Conservation (phyloP, 2,113 vertebrate species). For the Dipodomys spectabilis region DNA sequence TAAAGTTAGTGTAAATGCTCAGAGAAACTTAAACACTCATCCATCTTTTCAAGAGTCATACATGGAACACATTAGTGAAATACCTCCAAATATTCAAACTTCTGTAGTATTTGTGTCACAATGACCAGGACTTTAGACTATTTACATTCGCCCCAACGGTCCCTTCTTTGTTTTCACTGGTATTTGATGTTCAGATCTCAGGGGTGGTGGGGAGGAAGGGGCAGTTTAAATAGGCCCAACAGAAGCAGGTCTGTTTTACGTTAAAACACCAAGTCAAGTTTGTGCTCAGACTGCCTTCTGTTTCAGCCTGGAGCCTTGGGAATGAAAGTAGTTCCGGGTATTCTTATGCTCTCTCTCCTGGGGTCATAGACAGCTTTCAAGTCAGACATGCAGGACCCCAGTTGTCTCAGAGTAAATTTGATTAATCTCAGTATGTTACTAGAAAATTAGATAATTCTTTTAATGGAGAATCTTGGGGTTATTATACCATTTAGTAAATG, state of each 20-base stretch:
- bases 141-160: slow-evolving; percentile 32
- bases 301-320: background rate
- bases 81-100: slow-evolving; percentile 30
- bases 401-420: slow-evolving; percentile 25
- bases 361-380: background rate
- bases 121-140: slow-evolving; percentile 11
- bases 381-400: slow-evolving; percentile 2
- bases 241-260: slow-evolving; percentile 53
- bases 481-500: slow-evolving; percentile 18
- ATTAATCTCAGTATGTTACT: slow-evolving; percentile 43
- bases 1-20: slow-evolving; percentile 11
- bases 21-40: background rate
- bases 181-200: slow-evolving; percentile 67
- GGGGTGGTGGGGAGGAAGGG: background rate
- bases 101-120: background rate
- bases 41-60: background rate
- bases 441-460: slow-evolving; percentile 49
- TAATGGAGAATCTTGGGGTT: slow-evolving; percentile 41
- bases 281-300: slow-evolving; percentile 55
- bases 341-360: slow-evolving; percentile 19
- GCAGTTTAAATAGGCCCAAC: slow-evolving; percentile 48
- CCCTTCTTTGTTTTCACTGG: background rate
- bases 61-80: slow-evolving; percentile 9
- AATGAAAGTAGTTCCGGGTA: slow-evolving; percentile 49
- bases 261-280: slow-evolving; percentile 45